Base-by-base conservation (phyloP, 2,797 vertebrate species). In the Macropus fuliginosus region DNA sequence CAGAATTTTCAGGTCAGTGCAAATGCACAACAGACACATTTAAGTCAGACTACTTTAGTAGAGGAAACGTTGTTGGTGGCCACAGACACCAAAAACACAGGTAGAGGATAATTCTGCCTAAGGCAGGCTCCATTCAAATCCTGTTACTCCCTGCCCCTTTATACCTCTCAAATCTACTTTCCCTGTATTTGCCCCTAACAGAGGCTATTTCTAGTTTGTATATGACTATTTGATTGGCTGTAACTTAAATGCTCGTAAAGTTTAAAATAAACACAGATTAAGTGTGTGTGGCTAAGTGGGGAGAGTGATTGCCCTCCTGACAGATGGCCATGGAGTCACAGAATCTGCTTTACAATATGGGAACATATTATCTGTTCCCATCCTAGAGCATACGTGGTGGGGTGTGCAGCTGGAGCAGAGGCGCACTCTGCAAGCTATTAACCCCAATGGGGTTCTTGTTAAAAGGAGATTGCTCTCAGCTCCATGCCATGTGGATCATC, bases 21-120 rank as follows among this genome's bases (percentile, higher is more conserved):
- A 98, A 97, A 98, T 95, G 95, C 66, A 97, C 96, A 98, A 93
- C 50, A 1, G 96, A 97, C 96, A 93, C 95, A 93, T 97, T 98
- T 94, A 97, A 98, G 97, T 95, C 97, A 98, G 97, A 96, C 96
- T 96, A 87, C 96, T 92, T 12, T 31, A 89, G 87, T 93, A 91
- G 55, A 92, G 95, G 98, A 97, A 98, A 95, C 98, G 91, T 97
- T 93, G 98, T 98, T 99, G 98, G 98, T 98, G 98, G 98, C 95
- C 98, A 98, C 96, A 98, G 98, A 98, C 98, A 96, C 93, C 0
- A 0, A 98, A 97, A 95, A 97, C 94, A 94, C 98, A 99, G 98
- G 98, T 98, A 98, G 92, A 98, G 98, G 98, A 98, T 74, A 98
- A 98, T 94, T 98, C 97, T 97, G 97, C 98, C 95, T 93, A 97